Base-by-base conservation (phyloP, 2,113 vertebrate genomes). In the Plecotus auritus region DNA sequence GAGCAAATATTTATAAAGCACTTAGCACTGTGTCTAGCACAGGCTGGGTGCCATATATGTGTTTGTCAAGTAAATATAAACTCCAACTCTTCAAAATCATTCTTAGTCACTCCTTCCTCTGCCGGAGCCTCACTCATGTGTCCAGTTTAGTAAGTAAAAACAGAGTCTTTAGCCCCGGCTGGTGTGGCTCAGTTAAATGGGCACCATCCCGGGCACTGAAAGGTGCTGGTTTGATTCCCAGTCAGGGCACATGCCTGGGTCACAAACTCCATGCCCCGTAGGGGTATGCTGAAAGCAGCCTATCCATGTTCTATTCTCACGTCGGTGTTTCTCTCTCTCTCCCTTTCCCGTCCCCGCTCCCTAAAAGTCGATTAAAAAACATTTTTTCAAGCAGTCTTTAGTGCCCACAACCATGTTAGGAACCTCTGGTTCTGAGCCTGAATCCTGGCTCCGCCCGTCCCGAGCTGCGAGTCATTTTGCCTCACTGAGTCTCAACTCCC, bases 1-100 rank as follows among this genome's bases (percentile, higher is more conserved):
- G 32, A 89, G 32, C 84, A 92, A 77, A 92, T 67, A 82, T 61
- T 74, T 74, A 64, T 4, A 72, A 59, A 89, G 51, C 40, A 72
- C 23, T 96, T 37, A 45, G 9, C 56, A 61, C 12, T 12, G 54
- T 23, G 3, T 14, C 37, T 67, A 61, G 61, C 73, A 64, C 30
- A 35, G 67, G 51, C 6, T 26, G 30, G 26, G 47, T 12, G 61
- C 64, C 88, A 67, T 5, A 0, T 1, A 20, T 20, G 11, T 32
- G 13, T 76, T 47, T 66, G 67, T 49, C 77, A 70, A 87, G 89
- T 73, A 88, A 93, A 82, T 37, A 73, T 7, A 17, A 90, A 54
- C 32, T 9, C 51, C 23, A n/a, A 20, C 22, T 76, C 37, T 85
- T 90, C 37, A 32, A 16, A 69, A 11, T 20, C 54, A 47, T 8